phyloP scores from a whole-genome alignment of 2,113 vertebrate genomes.

The Eudyptes chrysolophus region DNA sequence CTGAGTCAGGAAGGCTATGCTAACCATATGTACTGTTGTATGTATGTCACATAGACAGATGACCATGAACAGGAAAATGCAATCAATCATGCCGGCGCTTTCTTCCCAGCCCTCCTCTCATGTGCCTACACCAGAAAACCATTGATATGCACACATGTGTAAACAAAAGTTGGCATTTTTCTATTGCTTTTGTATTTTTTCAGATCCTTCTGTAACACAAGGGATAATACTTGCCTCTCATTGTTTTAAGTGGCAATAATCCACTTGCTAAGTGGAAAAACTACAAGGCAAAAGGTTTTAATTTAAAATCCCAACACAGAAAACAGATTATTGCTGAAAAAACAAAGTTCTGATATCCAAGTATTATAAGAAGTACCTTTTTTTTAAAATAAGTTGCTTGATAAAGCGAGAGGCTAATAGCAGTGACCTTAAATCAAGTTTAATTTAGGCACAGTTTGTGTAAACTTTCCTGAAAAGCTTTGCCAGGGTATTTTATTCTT shows the following conservation, averaged over 20 bases:
- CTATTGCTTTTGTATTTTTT: background rate
- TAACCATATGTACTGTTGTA: background rate
- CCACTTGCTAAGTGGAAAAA: constrained; percentile 24
- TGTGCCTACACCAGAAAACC: background rate
- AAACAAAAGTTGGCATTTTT: constrained; percentile 9
- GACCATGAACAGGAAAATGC: background rate
- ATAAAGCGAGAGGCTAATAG: background rate
- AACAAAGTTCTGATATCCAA: background rate
- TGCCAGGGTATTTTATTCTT: background rate
- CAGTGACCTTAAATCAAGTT: background rate
- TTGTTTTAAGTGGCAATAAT: constrained; percentile 31
- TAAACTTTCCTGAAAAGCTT: background rate
- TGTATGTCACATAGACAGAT: background rate
- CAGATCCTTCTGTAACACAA: background rate
- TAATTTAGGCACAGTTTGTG: background rate
- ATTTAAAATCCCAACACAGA: background rate
- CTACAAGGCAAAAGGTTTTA: background rate
- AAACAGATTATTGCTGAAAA: background rate
- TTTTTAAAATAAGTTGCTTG: background rate
- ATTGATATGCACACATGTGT: background rate
- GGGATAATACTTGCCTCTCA: background rate
- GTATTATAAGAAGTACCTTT: background rate
- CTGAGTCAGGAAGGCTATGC: background rate
- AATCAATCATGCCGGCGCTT: background rate
- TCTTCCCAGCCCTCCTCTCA: background rate